phyloP scores from a whole-genome alignment of 1,140 invertebrate genomes.

The Lordiphosa stackelbergi region DNA sequence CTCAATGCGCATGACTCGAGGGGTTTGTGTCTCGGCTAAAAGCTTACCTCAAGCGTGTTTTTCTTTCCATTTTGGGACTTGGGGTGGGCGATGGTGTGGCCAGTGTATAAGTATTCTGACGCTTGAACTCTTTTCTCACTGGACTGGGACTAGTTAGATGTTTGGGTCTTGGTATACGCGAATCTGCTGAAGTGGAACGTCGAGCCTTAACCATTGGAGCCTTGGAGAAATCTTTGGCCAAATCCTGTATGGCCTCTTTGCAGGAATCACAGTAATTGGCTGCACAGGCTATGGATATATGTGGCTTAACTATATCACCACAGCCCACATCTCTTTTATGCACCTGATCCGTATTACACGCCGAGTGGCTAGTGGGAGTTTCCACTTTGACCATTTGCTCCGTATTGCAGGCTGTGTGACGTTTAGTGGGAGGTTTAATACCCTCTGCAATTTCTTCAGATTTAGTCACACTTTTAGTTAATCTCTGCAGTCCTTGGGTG shows the following conservation, averaged over 20 bases:
- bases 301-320: slow-evolving; percentile 79
- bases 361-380: slow-evolving; percentile 38
- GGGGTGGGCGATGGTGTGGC: slow-evolving; percentile 40
- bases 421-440: slow-evolving; percentile 9
- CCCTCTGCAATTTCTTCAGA: slow-evolving; percentile 53
- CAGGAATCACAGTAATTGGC: slow-evolving; percentile 84
- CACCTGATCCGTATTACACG: slow-evolving; percentile 71
- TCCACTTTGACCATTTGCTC: slow-evolving; percentile 28
- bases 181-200: slow-evolving; percentile 52
- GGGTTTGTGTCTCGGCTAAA: slow-evolving; percentile 28
- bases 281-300: slow-evolving; percentile 78
- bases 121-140: slow-evolving; percentile 72
- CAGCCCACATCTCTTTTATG: slow-evolving; percentile 78
- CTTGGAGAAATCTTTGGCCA: slow-evolving; percentile 78
- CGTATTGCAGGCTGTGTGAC: slow-evolving; percentile 55
- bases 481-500: slow-evolving; percentile 48
- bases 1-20: slow-evolving; percentile 41
- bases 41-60: slow-evolving; percentile 51
- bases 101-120: slow-evolving; percentile 79
- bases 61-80: slow-evolving; percentile 55
- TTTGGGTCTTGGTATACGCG: slow-evolving; percentile 78
- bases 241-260: slow-evolving; percentile 80
- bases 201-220: slow-evolving; percentile 4
- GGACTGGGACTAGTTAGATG: slow-evolving; percentile 77
- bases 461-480: slow-evolving; percentile 40